Base-by-base conservation (phyloP, 2,888 invertebrate species). In the Neocrepidodera transversa region DNA sequence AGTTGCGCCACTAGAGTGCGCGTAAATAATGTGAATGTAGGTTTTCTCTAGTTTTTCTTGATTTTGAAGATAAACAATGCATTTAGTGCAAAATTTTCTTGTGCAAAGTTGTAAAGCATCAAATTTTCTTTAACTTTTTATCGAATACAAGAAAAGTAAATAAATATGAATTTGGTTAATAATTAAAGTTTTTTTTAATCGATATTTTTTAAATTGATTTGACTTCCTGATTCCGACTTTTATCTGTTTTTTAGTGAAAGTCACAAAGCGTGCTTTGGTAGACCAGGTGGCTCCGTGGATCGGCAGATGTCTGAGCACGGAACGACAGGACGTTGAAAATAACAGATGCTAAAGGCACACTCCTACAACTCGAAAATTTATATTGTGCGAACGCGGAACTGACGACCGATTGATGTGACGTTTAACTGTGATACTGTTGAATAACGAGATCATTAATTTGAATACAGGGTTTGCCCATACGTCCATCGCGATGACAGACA, bases 281-380 rank as follows among this genome's bases (percentile, higher is more conserved):
- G 23, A 13, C 56, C 56, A 56, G 56, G 56, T 56, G 56, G 49
- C 43, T 26, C 13, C 23, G 54, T n/a, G 28, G 23, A 36, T 38
- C 40, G 40, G 50, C 63, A 63, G 63, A 63, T 63, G 63, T 58
- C 63, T 51, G 35, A 17, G 17, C 36, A 18, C 30, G 10, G 40
- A 50, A 42, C 51, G 38, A 42, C 51, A n/a, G 38, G 38, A 16
- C n/a, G 23, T 45, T 43, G 45, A 40, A 55, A 63, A 50, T 54
- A 54, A 57, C 60, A 60, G 57, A 63, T 58, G 63, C 42, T 53
- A 50, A 28, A 28, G 58, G 52, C 60, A 58, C 60, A 60, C 60
- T 51, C 60, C 60, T 50, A 60, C 55, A 45, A 50, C 20, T 32
- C 18, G 35, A 43, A 16, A 54, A 59, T 54, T 53, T 54, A 53